Conservation (phyloP, 2,797 vertebrate species). For the Gambusia yucatana region DNA sequence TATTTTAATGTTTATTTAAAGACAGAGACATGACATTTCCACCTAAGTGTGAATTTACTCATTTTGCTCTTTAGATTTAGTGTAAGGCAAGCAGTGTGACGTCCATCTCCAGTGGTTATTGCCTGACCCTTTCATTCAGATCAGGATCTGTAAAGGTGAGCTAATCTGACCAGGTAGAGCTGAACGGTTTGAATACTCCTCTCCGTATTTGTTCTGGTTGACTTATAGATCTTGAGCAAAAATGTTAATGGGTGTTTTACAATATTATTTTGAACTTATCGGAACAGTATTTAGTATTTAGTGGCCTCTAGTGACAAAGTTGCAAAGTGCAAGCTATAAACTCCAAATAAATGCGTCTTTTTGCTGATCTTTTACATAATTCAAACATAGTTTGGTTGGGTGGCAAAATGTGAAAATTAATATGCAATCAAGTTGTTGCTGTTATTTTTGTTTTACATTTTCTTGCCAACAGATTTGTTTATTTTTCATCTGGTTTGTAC, state of each 20-base stretch:
- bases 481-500: neutral
- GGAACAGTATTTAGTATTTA: neutral
- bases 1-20: constrained; percentile 1
- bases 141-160: neutral
- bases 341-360: neutral
- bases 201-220: neutral
- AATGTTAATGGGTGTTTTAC: neutral
- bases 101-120: neutral
- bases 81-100: neutral
- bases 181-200: neutral
- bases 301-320: neutral
- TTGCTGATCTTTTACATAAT: neutral
- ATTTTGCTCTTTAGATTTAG: neutral
- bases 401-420: neutral
- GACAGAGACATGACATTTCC: neutral
- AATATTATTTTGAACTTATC: neutral
- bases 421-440: neutral
- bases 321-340: neutral
- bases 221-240: neutral
- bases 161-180: neutral
- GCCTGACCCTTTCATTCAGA: neutral
- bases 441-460: neutral
- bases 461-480: neutral
- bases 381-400: neutral
- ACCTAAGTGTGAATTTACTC: neutral